Conservation (phyloP, 2,113 vertebrate species). For the Vulpes lagopus region DNA sequence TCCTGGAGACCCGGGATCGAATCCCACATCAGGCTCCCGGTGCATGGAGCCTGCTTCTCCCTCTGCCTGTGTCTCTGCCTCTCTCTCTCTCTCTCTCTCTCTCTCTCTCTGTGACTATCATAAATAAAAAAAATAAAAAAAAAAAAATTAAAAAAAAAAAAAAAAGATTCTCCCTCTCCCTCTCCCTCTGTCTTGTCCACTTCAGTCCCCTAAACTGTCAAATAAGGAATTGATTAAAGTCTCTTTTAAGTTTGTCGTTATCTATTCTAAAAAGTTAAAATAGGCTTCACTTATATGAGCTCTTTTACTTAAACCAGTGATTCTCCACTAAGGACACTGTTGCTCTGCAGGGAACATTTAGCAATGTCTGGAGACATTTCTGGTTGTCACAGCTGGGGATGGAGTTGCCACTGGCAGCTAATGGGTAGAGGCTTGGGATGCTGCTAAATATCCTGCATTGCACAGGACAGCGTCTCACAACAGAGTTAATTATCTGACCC, state of each 20-base stretch:
- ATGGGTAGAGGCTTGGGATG: not conserved
- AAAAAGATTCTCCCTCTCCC: not conserved
- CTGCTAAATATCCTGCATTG: not conserved
- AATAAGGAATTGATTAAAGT: not conserved
- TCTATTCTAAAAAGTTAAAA: slow-evolving; percentile 9
- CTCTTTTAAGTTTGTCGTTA: not conserved
- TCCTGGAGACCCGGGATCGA: no score
- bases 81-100: no score
- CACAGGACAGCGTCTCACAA: not conserved
- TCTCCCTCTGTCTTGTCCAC: not conserved
- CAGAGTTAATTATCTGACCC: not conserved
- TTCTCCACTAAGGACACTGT: not conserved
- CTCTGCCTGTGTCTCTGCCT: no score
- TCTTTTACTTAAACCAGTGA: not conserved
- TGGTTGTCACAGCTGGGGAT: not conserved
- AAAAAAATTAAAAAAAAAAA: no score
- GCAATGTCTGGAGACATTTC: not conserved
- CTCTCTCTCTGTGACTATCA: no score
- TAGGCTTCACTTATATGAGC: not conserved
- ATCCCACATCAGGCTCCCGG: no score
- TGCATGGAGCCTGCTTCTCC: no score
- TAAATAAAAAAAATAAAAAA: no score
- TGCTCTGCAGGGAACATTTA: not conserved
- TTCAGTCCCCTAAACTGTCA: not conserved
- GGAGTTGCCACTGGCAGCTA: not conserved